Percentiles rank a stretch among this genome's conserved stretches.
Conservation (phyloP, 2,888 invertebrate genomes). For the Himalopsyche anomala region DNA sequence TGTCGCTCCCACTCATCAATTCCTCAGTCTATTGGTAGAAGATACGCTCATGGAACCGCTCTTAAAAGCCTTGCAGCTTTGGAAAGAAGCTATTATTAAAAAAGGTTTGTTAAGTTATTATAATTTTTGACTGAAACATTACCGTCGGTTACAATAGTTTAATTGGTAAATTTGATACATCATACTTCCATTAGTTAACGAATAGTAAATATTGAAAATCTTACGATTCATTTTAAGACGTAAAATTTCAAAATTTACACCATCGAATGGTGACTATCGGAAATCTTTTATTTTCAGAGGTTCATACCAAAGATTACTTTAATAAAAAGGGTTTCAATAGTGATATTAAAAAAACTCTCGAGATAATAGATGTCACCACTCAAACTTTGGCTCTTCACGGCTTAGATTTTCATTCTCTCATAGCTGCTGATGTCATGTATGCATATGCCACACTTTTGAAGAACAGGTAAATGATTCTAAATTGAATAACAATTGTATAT, state of each 20-base stretch:
- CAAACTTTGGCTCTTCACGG: conserved; percentile 59
- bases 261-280: no score
- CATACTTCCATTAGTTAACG: neutral
- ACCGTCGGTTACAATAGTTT: neutral
- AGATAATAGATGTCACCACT: conserved; percentile 56
- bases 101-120: conserved; percentile 40
- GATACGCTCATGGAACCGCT: conserved; percentile 47
- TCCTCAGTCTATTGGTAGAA: conserved; percentile 57
- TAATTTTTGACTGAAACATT: neutral
- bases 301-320: conserved; percentile 27
- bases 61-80: conserved; percentile 56
- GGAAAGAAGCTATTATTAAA: conserved; percentile 51
- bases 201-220: no score
- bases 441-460: conserved; percentile 46
- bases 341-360: conserved; percentile 53
- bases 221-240: no score
- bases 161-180: neutral
- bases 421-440: conserved; percentile 57
- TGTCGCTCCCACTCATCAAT: conserved; percentile 60
- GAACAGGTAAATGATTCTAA: conserved; percentile 51
- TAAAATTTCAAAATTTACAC: no score
- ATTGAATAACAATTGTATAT: no score
- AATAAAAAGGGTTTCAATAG: conserved; percentile 5
- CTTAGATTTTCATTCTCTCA: conserved; percentile 53
- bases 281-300: neutral